Percentiles rank a stretch among this genome's conserved stretches.
Conservation (phyloP, 2,888 invertebrate species). For the Pteria penguin region DNA sequence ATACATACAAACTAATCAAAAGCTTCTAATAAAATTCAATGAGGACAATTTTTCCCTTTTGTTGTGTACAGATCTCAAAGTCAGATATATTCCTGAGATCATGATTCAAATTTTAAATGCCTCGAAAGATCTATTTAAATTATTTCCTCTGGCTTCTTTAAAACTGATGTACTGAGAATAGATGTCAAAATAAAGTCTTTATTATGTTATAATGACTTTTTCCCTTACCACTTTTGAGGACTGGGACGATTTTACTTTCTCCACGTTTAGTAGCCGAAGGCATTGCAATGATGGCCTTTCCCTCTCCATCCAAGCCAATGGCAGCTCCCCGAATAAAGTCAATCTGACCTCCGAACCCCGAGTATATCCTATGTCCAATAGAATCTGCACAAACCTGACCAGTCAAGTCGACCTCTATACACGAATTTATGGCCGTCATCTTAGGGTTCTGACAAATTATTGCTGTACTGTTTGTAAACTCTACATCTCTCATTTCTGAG, state of each 20-base stretch:
- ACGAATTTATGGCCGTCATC: constrained; percentile 98
- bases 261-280: constrained; percentile 90
- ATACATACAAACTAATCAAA: no score
- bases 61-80: no score
- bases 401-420: constrained; percentile 95
- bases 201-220: neutral
- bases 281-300: constrained; percentile 95
- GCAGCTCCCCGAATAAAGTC: constrained; percentile 96
- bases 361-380: constrained; percentile 88
- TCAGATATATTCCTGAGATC: no score
- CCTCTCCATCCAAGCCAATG: constrained; percentile 89
- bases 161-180: no score
- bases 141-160: no score
- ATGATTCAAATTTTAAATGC: no score
- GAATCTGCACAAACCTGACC: constrained; percentile 97
- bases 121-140: no score
- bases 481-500: constrained; percentile 92
- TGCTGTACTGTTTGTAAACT: constrained; percentile 92
- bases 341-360: constrained; percentile 94
- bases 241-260: constrained; percentile 90
- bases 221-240: constrained; percentile 87
- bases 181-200: neutral
- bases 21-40: no score
- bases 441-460: constrained; percentile 90
- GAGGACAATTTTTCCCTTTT: no score